Percentiles rank a stretch among this genome's conserved stretches.
phyloP scores from a whole-genome alignment of 2,113 vertebrate genomes.

The Orthonyx spaldingii region DNA sequence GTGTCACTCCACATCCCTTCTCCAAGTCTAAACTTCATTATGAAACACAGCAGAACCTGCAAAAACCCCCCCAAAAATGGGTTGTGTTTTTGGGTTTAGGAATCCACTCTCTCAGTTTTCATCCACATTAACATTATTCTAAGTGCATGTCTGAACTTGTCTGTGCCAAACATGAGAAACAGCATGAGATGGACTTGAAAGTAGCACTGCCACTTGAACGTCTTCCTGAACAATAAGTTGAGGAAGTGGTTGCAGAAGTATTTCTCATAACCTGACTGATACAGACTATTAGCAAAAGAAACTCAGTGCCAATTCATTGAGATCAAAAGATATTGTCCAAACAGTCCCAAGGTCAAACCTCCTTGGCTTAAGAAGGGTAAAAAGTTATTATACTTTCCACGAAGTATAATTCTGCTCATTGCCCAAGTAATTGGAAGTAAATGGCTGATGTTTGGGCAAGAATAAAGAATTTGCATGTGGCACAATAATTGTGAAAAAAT shows the following conservation, averaged over 20 bases:
- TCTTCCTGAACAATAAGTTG: neutral
- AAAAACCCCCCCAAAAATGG: fast-evolving
- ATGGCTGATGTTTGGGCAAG: neutral
- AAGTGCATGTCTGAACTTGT: neutral
- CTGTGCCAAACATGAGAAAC: neutral
- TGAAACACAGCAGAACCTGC: neutral
- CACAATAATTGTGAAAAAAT: neutral
- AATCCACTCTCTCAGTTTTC: neutral
- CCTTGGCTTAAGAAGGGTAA: neutral
- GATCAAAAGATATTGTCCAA: neutral
- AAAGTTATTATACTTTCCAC: neutral
- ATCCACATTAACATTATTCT: neutral
- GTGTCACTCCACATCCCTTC: neutral
- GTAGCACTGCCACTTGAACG: neutral
- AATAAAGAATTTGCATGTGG: neutral
- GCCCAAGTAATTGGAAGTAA: neutral
- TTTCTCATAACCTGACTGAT: neutral
- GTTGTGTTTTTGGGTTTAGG: neutral
- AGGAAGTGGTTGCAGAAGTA: neutral
- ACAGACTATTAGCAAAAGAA: neutral
- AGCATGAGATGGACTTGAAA: neutral
- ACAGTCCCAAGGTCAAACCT: neutral
- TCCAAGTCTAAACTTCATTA: neutral
- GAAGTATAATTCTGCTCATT: neutral
- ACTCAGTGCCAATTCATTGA: neutral